Percentiles rank a stretch among this genome's conserved stretches.
Conservation (phyloP, 1,140 invertebrate genomes). For the Harpegnathos saltator region DNA sequence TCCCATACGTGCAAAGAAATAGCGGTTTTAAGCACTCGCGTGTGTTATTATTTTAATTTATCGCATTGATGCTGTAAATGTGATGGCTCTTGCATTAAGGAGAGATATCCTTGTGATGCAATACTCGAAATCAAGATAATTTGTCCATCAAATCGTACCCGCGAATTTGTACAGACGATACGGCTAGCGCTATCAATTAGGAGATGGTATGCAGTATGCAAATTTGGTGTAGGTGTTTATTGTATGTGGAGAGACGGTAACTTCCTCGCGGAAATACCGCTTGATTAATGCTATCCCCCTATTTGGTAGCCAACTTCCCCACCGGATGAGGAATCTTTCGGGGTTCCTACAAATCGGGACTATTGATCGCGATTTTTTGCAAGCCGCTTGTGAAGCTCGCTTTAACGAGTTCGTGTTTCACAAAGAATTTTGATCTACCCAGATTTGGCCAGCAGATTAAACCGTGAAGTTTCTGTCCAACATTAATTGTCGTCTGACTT, state of each 20-base stretch:
- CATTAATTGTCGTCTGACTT: conserved; percentile 27
- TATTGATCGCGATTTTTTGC: conserved; percentile 36
- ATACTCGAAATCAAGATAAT: conserved; percentile 13
- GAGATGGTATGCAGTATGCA: conserved; percentile 65
- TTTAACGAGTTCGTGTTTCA: neutral
- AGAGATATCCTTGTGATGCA: neutral
- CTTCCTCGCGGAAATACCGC: conserved; percentile 63
- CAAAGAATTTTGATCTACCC: conserved; percentile 23
- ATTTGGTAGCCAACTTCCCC: conserved; percentile 40
- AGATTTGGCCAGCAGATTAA: conserved; percentile 14
- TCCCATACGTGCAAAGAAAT: no score
- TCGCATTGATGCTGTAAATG: neutral
- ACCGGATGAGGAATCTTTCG: conserved; percentile 27
- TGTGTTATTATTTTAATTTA: conserved; percentile 3
- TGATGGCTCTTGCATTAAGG: neutral
- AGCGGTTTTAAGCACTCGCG: no score
- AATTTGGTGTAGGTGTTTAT: conserved; percentile 69
- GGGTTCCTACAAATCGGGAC: neutral
- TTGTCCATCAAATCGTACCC: conserved; percentile 34
- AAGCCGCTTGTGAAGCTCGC: neutral
- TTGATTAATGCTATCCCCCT: conserved; percentile 66
- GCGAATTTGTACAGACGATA: conserved; percentile 48
- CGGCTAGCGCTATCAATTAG: conserved; percentile 68
- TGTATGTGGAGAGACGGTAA: conserved; percentile 71
- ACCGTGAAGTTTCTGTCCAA: conserved; percentile 19